Percentiles rank a stretch among this genome's conserved stretches.
These are phyloP conservation scores for Urocyon cinereoargenteus DNA, from an alignment of 2,797 vertebrate genomes.

Conservation along the genomic window DNA sequence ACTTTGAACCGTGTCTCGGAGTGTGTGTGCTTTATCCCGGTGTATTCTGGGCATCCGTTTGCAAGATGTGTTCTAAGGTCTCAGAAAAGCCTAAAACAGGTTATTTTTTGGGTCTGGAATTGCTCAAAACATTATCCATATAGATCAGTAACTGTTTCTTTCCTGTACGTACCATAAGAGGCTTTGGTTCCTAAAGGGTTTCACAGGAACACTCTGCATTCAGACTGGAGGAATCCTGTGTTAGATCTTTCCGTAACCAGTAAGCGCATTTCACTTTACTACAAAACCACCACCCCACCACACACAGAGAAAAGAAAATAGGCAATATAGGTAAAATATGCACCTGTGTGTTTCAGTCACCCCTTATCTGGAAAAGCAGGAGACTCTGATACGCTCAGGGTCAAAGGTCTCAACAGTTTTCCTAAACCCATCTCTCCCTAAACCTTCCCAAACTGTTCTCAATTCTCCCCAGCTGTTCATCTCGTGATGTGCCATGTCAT, in stretches of 20 bases:
- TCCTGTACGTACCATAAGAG: background rate
- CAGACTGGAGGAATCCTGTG: background rate
- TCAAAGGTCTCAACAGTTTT: background rate
- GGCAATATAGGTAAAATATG: background rate
- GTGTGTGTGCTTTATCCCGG: background rate
- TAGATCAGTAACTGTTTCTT: background rate
- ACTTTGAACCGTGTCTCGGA: background rate
- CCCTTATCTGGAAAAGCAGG: background rate
- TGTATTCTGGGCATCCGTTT: background rate
- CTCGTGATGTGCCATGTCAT: background rate
- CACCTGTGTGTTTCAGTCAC: background rate
- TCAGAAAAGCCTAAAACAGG: background rate
- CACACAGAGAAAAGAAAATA: background rate
- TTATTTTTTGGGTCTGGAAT: background rate
- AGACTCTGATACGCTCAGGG: background rate
- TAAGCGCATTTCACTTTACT: background rate
- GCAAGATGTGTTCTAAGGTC: background rate
- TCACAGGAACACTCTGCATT: background rate
- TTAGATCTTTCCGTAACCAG: background rate
- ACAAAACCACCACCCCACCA: background rate
- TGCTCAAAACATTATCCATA: background rate
- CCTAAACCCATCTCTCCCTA: background rate
- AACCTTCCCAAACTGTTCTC: background rate
- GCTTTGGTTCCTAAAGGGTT: background rate
- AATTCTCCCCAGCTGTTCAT: background rate